Evolutionary conservation across 2,113 vertebrate genomes (phyloP).

Genomic region (Calidris pugnax): DNA sequence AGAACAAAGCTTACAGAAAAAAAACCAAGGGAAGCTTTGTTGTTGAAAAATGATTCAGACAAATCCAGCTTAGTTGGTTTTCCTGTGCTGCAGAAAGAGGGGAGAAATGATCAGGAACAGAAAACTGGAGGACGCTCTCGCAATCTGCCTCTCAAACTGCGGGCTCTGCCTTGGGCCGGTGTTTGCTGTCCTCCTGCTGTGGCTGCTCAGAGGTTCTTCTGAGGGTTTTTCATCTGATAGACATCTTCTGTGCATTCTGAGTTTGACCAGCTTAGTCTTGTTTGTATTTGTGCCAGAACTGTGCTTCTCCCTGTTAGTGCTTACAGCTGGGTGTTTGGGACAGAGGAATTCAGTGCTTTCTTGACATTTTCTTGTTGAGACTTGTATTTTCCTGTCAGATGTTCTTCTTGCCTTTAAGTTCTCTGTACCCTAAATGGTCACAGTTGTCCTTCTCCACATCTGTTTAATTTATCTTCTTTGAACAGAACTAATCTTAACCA

Average conservation of each 20-base stretch:
- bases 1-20: conserved; percentile 26
- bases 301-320: neutral
- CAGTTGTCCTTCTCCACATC: neutral
- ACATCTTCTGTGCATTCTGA: neutral
- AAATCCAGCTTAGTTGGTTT: conserved; percentile 7
- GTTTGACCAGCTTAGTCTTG: neutral
- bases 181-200: neutral
- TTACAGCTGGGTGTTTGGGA: neutral
- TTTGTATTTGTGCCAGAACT: conserved; percentile 16
- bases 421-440: conserved; percentile 3
- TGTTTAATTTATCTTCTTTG: conserved; percentile 16
- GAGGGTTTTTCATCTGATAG: neutral
- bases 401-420: neutral
- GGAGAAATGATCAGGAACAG: neutral
- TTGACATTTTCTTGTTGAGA: neutral
- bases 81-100: neutral
- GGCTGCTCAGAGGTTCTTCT: neutral
- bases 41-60: conserved; percentile 16
- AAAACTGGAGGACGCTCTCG: neutral
- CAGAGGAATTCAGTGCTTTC: neutral
- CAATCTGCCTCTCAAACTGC: neutral
- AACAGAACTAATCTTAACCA: neutral
- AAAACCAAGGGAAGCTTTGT: conserved; percentile 14
- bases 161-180: neutral
- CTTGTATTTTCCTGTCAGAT: conserved; percentile 22